Evolutionary conservation across 2,888 invertebrate species (phyloP), one percentile per base, ranked within the genome.

Genomic region (Harmothoe impar): DNA sequence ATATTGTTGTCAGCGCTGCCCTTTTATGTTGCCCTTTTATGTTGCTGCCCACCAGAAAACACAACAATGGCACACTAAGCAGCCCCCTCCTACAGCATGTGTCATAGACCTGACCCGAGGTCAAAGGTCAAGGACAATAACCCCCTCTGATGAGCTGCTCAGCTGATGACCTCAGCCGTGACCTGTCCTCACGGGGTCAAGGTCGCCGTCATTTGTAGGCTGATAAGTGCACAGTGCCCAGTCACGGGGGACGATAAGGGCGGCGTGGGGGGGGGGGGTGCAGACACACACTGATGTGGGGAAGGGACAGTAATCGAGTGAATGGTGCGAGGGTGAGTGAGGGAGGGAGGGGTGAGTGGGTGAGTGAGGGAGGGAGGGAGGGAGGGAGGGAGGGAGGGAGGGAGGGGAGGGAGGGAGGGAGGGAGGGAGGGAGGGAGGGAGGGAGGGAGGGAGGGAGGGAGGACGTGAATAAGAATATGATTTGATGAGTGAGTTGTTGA

Each of bases 141-240:
- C 15, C 72, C 72, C 25, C 72, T n/a, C 15, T 29, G 72, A 72
- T 29, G 72, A 72, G 29, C 72, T 72, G 72, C 72, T 72, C 72
- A 29, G 3, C 15, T 3, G 72, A 25, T 72, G 72, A 72, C 72
- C 72, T 72, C 29, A n/a, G 29, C 68, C 29, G 72, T 72, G 72
- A 72, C 72, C 25, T 72, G 72, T 7, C 62, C 62, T 20, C 0
- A n/a, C 20, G n/a, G 62, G 62, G 62, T 62, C 62, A 62, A 20
- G 62, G 62, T 10, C 43, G 43, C 43, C 10, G 62, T 62, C 62
- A 62, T n/a, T 20, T 20, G 20, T 62, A 20, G n/a, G 62, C 62
- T 43, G 62, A 62, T 15, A 62, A 62, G 23, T n/a, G 15, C n/a
- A 62, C 23, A 43, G 62, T 20, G 62, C 62, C 23, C 62, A 12